Evolutionary conservation across 2,797 vertebrate genomes (phyloP), one percentile per base, ranked within the genome.

Genomic region (Balearica regulorum): DNA sequence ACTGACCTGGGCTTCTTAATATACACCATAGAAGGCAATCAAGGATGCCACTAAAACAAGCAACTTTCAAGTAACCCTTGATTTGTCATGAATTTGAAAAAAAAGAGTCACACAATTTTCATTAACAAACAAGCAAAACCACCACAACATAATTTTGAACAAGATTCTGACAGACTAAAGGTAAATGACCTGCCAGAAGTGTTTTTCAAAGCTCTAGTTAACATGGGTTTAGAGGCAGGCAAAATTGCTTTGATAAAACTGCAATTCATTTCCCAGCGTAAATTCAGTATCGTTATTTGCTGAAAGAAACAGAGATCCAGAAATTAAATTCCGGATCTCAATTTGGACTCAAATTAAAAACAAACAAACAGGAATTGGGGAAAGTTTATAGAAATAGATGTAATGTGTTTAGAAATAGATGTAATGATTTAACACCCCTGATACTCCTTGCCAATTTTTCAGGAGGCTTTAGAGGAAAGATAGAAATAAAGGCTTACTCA

Each of bases 361-460:
- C 19, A 88, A 82, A 86, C 25, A 69, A 81, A 64, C 3, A 60
- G 22, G 28, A 85, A 53, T 7, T 53, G 72, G 71, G 22, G 54
- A 57, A 89, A 69, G n/a, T 33, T 89, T 53, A 49, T 31, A 94
- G 84, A 94, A 95, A 94, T 6, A 89, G 31, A 79, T 89, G 83
- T 61, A 70, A 68, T 44, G 25, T 53, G 35, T 60, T 91, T 91
- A 83, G 84, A 90, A 92, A 89, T 2, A 87, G 54, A 85, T 69
- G 48, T 65, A 90, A 85, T 53, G 48, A 90, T 89, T 88, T 83
- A 89, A 93, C 37, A 77, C 29, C 31, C 53, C 61, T 93, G 73
- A 51, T 84, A 95, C 53, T 62, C 35, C 72, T 62, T 5, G 8
- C 26, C 41, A 84, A n/a, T 85, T 91, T 94, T 96, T 53, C 92